Conservation (phyloP, 2,113 vertebrate species). For the Lipophrys pholis region DNA sequence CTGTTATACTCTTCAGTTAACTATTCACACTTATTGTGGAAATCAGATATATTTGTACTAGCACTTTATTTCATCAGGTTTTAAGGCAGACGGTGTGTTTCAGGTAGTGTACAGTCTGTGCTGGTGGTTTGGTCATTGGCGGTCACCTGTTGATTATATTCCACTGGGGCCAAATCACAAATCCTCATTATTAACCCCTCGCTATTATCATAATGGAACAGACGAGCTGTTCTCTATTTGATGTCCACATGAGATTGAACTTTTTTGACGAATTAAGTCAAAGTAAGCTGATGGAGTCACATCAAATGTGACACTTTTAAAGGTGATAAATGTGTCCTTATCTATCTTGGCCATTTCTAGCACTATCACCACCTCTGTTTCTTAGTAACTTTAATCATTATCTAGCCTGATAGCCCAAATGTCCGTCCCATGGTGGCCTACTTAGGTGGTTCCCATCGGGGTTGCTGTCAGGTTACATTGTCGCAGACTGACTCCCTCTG, state of each 20-base stretch:
- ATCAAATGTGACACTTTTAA: constrained; percentile 62
- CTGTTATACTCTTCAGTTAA: constrained; percentile 59
- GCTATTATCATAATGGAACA: constrained; percentile 41
- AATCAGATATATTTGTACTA: constrained; percentile 80
- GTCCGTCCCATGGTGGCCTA: constrained; percentile 64
- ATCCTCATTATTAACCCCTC: constrained; percentile 39
- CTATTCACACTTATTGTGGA: constrained; percentile 80
- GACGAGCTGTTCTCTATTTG: constrained; percentile 47
- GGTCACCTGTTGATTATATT: constrained; percentile 55
- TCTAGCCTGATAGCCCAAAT: constrained; percentile 70
- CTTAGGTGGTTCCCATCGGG: constrained; percentile 64
- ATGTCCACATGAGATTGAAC: constrained; percentile 55
- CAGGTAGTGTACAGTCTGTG: constrained; percentile 66
- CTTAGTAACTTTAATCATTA: constrained; percentile 80
- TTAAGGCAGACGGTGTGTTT: constrained; percentile 65
- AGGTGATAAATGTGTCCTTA: constrained; percentile 69
- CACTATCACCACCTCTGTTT: constrained; percentile 71
- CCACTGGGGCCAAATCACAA: constrained; percentile 60
- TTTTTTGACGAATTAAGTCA: constrained; percentile 56
- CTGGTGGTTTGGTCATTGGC: constrained; percentile 59
- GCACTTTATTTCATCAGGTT: constrained; percentile 86
- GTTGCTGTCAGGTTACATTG: constrained; percentile 67
- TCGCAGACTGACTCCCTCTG: constrained; percentile 77
- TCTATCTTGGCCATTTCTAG: constrained; percentile 63
- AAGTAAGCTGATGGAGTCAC: constrained; percentile 54